Conservation (phyloP, 1,140 invertebrate genomes). For the Alviniconcha marisindica region DNA sequence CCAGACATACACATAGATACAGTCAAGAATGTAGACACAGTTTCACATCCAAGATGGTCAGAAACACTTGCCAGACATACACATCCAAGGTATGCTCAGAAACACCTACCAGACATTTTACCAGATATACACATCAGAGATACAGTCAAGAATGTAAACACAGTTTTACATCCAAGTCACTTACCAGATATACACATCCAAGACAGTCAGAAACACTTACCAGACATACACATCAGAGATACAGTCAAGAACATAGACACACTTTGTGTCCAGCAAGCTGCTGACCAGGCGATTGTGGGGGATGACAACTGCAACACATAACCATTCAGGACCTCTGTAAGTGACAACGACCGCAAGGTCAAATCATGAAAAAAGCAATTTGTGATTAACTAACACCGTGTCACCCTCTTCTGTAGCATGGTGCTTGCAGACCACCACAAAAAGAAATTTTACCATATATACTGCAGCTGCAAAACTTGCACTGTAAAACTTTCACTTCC, state of each 20-base stretch:
- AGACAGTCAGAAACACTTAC: constrained; percentile 80
- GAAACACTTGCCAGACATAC: constrained; percentile 1
- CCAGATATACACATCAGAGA: constrained; percentile 95
- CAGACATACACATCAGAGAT: constrained; percentile 98
- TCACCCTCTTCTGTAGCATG: too few relatives aligned
- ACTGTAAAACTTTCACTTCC: too few relatives aligned
- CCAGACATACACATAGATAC: neutral
- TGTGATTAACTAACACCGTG: too few relatives aligned
- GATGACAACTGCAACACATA: constrained; percentile 78
- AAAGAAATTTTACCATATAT: too few relatives aligned
- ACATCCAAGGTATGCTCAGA: neutral
- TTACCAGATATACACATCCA: neutral
- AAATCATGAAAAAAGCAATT: too few relatives aligned
- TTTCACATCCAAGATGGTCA: too few relatives aligned
- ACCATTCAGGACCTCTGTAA: too few relatives aligned
- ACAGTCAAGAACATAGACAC: constrained; percentile 98
- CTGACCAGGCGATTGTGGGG: constrained; percentile 83
- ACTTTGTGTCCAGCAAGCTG: constrained; percentile 89
- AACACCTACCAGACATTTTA: constrained; percentile 74
- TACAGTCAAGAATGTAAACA: neutral
- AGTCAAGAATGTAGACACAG: neutral
- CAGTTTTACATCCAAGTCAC: too few relatives aligned
- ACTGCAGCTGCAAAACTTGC: too few relatives aligned
- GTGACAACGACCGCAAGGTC: too few relatives aligned
- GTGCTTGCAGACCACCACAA: too few relatives aligned